These are phyloP conservation scores for Oriolus oriolus DNA, from an alignment of 2,113 vertebrate species.

Conservation along the genomic window DNA sequence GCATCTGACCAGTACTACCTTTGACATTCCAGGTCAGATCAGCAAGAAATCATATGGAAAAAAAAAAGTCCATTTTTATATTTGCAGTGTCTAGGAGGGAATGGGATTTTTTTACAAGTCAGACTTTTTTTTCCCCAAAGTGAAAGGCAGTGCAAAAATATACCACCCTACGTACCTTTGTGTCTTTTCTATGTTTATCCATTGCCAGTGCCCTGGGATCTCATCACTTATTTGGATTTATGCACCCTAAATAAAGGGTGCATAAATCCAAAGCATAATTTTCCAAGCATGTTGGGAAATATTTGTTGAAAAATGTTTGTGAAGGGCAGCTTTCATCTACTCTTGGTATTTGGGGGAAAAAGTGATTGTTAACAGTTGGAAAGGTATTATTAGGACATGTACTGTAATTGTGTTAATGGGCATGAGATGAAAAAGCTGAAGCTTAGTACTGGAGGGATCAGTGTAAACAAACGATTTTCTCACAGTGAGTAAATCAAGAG, in stretches of 20 bases:
- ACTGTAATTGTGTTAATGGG: neutral
- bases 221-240: neutral
- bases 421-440: neutral
- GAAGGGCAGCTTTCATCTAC: neutral
- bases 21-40: neutral
- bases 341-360: neutral
- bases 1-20: neutral
- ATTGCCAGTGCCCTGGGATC: neutral
- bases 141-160: neutral
- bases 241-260: neutral
- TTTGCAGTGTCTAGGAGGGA: neutral
- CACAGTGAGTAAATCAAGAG: neutral
- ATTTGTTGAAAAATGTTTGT: neutral
- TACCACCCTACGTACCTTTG: rapidly evolving
- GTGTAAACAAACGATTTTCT: neutral
- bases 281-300: neutral
- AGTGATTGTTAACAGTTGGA: neutral
- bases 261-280: no score
- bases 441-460: neutral
- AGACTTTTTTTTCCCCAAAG: neutral
- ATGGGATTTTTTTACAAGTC: neutral
- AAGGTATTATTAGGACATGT: neutral
- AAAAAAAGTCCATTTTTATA: neutral
- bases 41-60: neutral
- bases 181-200: neutral